Percentiles rank a stretch among this genome's conserved stretches.
phyloP scores from a whole-genome alignment of 2,888 invertebrate species.

The Eupelmus urozonus region DNA sequence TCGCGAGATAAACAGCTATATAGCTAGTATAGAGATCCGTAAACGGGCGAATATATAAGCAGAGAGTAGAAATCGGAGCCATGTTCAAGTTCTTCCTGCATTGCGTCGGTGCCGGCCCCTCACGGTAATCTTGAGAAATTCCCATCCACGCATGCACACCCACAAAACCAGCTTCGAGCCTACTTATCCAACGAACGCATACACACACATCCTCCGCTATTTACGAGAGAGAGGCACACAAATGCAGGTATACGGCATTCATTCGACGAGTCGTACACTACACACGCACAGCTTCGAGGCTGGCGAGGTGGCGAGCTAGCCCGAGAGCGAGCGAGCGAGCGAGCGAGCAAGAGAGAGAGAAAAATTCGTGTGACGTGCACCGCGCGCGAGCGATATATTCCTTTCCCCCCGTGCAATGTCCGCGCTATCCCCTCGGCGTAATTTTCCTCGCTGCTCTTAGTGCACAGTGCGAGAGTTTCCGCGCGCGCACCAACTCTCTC shows the following conservation, averaged over 20 bases:
- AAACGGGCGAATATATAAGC: too few species aligned
- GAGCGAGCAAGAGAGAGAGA: slow-evolving; percentile 59
- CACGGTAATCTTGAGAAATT: slow-evolving; percentile 32
- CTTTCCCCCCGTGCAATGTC: slow-evolving; percentile 64
- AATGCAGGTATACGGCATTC: slow-evolving; percentile 20
- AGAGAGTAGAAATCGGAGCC: slow-evolving; percentile 1
- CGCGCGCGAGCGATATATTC: slow-evolving; percentile 42
- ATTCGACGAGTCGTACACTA: slow-evolving; percentile 39
- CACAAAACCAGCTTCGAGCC: neutral
- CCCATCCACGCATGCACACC: slow-evolving; percentile 10
- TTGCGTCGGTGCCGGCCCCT: slow-evolving; percentile 30
- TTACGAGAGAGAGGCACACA: too few species aligned
- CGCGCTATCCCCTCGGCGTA: slow-evolving; percentile 53
- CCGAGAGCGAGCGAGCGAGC: neutral
- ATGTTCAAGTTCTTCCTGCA: slow-evolving; percentile 32
- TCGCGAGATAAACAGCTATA: too few species aligned
- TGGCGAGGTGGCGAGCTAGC: too few species aligned
- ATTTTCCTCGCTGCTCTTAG: slow-evolving; percentile 45
- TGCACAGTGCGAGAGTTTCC: too few species aligned
- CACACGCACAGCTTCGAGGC: neutral
- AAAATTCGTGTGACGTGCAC: slow-evolving; percentile 71
- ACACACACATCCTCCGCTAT: neutral
- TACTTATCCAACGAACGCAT: neutral
- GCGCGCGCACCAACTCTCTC: too few species aligned
- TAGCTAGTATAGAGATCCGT: too few species aligned